Evolutionary conservation across 37 sponge, comb jelly and placozoan species (phyloP).

Genomic region (Dysidea cf. avara): DNA sequence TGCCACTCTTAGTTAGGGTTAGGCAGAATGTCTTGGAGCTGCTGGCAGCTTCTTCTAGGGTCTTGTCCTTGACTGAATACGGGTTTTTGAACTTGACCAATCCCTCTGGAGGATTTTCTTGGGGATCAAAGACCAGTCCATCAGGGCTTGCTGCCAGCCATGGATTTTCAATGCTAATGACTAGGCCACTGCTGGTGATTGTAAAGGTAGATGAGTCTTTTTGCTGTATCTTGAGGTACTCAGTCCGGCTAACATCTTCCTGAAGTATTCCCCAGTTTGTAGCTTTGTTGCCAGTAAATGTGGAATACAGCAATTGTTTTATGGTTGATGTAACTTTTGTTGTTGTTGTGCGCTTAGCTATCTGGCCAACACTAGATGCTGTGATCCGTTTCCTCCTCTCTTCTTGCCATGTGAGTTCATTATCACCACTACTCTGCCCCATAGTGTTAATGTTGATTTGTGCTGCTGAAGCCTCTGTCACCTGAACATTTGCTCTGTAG

Average conservation of each 20-base stretch:
- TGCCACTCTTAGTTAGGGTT: background rate
- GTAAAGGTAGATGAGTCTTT: conserved; percentile 11
- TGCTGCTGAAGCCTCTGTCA: background rate
- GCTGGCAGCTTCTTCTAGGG: conserved; percentile 18
- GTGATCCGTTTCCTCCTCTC: conserved; percentile 55
- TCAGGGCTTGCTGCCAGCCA: conserved; percentile 54
- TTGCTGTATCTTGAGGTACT: conserved; percentile 10
- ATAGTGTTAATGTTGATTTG: too few relatives aligned
- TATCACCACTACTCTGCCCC: too few relatives aligned
- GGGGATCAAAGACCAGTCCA: conserved; percentile 33
- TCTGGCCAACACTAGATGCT: conserved; percentile 30
- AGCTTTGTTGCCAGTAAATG: conserved; percentile 21
- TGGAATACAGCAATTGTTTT: conserved; percentile 16
- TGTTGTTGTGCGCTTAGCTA: too few relatives aligned
- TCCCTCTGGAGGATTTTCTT: background rate
- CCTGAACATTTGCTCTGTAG: too few relatives aligned
- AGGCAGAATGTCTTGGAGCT: conserved; percentile 21
- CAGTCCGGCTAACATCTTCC: conserved; percentile 6
- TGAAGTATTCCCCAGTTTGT: conserved; percentile 15
- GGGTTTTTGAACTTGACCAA: conserved; percentile 38
- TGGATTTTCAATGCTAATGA: conserved; percentile 3
- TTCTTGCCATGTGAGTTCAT: conserved; percentile 26
- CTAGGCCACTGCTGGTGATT: background rate
- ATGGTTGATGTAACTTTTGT: too few relatives aligned
- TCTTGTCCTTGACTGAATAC: conserved; percentile 9